Base-by-base conservation (phyloP, 2,113 vertebrate species). In the Malurus melanocephalus region DNA sequence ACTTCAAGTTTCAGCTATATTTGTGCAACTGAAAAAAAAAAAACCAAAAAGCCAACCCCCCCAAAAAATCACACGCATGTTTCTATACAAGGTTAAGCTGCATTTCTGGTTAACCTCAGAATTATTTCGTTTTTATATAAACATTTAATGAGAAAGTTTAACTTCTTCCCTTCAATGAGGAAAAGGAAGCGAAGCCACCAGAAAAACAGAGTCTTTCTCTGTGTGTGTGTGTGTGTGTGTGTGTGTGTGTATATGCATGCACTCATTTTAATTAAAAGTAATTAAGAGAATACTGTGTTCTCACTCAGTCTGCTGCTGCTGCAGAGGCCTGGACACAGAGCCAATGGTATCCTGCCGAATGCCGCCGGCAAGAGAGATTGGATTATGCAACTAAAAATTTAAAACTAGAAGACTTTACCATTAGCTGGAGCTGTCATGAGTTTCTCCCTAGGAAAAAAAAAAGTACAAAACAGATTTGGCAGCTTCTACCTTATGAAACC, bases 91-190 rank as follows among this genome's bases (percentile, higher is more conserved):
- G 55, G 93, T 93, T 94, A 92, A 91, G 86, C 85, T 94, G 90
- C 92, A 83, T 94, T 96, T 95, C 89, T 95, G 81, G 96, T 94
- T 96, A 96, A 93, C 90, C 82, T 96, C 90, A 93, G 85, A 95
- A 96, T 93, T 90, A 94, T 92, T 94, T 89, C 74, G 87, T 90
- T 96, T 96, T 94, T 85, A 87, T 87, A 91, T 93, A 91, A 95
- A 87, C 90, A 92, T 94, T 95, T 95, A 97, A 95, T 80, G 82
- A 91, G 94, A 88, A 95, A 81, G 83, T 91, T 88, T 92, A 87
- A 95, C 93, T 94, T 94, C 66, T 93, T 95, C 81, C 90, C 80
- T 95, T 94, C 92, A 86, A 38, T 68, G 61, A 94, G 90, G 68
- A 95, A 93, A 84, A 96, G 87, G 90, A 94, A 94, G 73, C 75